phyloP scores from a whole-genome alignment of 2,113 vertebrate species.

The Pavo muticus region DNA sequence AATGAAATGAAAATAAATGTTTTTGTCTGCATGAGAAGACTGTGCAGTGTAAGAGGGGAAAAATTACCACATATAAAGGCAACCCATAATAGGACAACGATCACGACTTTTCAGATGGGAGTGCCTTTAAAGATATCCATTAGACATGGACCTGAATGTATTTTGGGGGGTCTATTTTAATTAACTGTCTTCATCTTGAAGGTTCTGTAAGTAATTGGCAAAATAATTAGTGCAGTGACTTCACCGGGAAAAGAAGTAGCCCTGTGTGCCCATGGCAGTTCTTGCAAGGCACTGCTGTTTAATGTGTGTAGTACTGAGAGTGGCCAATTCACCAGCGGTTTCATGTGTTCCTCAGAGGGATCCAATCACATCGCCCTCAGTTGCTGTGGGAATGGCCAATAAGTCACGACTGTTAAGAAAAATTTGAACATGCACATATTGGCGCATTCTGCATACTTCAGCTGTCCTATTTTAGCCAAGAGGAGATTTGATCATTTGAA shows the following conservation, averaged over 20 bases:
- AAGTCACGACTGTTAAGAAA: background rate
- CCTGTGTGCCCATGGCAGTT: background rate
- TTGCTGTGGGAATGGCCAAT: background rate
- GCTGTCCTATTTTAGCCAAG: background rate
- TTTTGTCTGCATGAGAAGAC: constrained; percentile 45
- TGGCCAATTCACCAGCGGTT: background rate
- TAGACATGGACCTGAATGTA: background rate
- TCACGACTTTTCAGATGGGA: background rate
- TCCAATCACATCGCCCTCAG: background rate
- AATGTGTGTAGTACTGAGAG: background rate
- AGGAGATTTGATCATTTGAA: background rate
- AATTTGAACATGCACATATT: background rate
- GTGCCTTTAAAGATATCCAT: background rate
- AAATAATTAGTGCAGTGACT: constrained; percentile 22
- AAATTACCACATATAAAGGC: constrained; percentile 14
- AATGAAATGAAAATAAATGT: constrained; percentile 48
- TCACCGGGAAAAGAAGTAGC: background rate
- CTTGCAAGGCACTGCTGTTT: background rate
- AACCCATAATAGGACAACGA: constrained; percentile 29
- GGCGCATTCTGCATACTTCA: fast-evolving
- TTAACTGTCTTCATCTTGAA: constrained; percentile 26
- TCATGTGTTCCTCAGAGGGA: background rate
- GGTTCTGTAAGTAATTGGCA: background rate
- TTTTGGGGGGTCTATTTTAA: constrained; percentile 13
- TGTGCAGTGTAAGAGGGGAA: background rate